Base-by-base conservation (phyloP, 2,888 invertebrate genomes). In the Drosophila lacicola region DNA sequence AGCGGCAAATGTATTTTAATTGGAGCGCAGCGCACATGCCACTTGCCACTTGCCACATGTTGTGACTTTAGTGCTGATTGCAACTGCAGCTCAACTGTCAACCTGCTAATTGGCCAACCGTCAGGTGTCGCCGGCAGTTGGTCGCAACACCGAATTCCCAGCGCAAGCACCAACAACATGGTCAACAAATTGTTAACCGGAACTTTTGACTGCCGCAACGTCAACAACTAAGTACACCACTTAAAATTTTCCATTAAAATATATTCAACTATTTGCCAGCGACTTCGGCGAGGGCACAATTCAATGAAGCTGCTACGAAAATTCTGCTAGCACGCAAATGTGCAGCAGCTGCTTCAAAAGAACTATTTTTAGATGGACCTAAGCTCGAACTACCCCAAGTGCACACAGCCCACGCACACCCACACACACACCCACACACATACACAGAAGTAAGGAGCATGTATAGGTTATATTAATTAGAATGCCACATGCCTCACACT, bases 241-340 rank as follows among this genome's bases (percentile, higher is more conserved):
- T 17, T 10, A 3, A 11, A 47, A 37, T 25, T 25, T 4, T 9
- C 25, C 21, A 37, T 25, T 25, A 13, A 13, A 14, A n/a, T 39
- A n/a, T 39, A 33, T 46, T 13, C 19, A 29, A 2, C 25, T 44
- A 29, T 29, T 29, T 29, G 29, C 8, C 29, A 8, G 29, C 29
- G 29, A 29, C 2, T 9, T 36, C 36, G 17, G 39, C 29, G 11
- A 19, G 19, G 14, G 33, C 45, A 45, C 49, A 54, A 75, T 60
- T 71, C 77, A 67, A 63, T 72, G 77, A 71, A 46, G 37, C 34
- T 50, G 49, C 45, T 45, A 10, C 57, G n/a, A 34, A 41, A 62
- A 49, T 62, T 56, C 49, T 44, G 61, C 63, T 39, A 45, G 10
- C 36, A 60, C 54, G 56, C 44, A 44, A 54, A 68, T 45, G 37